These are phyloP conservation scores for Calidris pugnax DNA, from an alignment of 2,113 vertebrate genomes.

Conservation along the genomic window DNA sequence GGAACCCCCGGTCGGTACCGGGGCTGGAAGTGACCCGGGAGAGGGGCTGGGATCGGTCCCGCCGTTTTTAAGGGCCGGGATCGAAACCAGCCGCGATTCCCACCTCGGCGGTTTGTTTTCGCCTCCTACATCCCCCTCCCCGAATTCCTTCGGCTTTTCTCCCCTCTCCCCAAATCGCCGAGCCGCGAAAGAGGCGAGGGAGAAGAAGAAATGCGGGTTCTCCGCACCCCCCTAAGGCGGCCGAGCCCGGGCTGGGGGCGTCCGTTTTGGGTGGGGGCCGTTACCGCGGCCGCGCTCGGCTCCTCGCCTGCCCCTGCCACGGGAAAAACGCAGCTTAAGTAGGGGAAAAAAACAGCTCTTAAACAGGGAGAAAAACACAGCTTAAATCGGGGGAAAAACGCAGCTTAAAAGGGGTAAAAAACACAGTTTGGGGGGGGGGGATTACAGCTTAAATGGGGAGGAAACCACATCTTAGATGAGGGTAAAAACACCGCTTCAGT, in stretches of 20 bases:
- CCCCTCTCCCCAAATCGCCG: not conserved
- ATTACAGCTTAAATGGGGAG: not conserved
- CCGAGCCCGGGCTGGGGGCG: not conserved
- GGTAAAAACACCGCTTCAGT: not conserved
- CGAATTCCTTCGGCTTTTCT: not conserved
- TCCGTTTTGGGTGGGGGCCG: not conserved
- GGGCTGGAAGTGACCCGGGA: not conserved
- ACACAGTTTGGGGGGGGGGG: too few species aligned
- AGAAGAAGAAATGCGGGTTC: not conserved
- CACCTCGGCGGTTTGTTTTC: not conserved
- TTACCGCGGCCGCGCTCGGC: too few species aligned
- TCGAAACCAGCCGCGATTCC: not conserved
- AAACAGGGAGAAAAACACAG: too few species aligned
- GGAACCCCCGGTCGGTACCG: not conserved
- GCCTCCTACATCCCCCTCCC: not conserved
- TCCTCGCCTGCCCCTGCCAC: not conserved
- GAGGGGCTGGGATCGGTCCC: not conserved
- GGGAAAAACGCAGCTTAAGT: not conserved
- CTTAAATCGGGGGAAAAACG: not conserved
- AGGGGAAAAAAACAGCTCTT: rapidly evolving
- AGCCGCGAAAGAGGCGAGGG: not conserved
- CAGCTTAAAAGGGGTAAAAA: not conserved
- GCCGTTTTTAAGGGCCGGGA: not conserved
- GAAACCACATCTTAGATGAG: not conserved
- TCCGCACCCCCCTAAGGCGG: not conserved